phyloP scores from a whole-genome alignment of 2,113 vertebrate species.

The Melanotaenia duboulayi region DNA sequence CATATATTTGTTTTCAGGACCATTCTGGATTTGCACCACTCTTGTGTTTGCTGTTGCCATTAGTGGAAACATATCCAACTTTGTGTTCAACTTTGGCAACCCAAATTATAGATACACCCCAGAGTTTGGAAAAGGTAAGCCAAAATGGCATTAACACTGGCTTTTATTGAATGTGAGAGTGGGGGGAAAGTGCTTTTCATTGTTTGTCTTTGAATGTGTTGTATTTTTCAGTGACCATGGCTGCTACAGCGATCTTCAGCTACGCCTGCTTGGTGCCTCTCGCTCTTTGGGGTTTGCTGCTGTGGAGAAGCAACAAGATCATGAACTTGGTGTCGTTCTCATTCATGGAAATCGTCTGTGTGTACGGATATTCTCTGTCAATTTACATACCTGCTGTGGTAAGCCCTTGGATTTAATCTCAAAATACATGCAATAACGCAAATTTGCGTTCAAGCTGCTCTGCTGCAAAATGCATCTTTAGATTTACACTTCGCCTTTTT shows the following conservation, averaged over 20 bases:
- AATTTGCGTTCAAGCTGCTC: neutral
- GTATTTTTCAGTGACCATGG: conserved; percentile 89
- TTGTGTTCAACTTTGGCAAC: conserved; percentile 85
- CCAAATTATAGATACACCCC: conserved; percentile 89
- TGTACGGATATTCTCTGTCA: conserved; percentile 96
- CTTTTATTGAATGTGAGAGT: neutral
- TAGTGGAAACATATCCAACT: conserved; percentile 95
- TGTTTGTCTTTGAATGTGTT: neutral
- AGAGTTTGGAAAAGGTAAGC: conserved; percentile 93
- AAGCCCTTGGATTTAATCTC: conserved; percentile 60
- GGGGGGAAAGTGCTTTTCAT: neutral
- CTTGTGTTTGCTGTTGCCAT: conserved; percentile 95
- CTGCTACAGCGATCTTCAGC: conserved; percentile 92
- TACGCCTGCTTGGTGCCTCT: conserved; percentile 96
- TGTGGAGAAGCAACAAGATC: conserved; percentile 94
- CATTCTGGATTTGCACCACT: conserved; percentile 98
- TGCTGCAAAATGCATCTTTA: neutral
- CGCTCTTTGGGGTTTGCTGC: conserved; percentile 92
- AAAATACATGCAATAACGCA: neutral
- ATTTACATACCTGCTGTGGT: conserved; percentile 96
- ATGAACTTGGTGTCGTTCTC: conserved; percentile 94
- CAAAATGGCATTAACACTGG: neutral
- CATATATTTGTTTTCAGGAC: conserved; percentile 81
- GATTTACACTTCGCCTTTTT: neutral
- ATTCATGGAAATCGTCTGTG: conserved; percentile 95